Evolutionary conservation across 2,113 vertebrate genomes (phyloP), one percentile per base, ranked within the genome.

Genomic region (Thinocorus orbignyianus): DNA sequence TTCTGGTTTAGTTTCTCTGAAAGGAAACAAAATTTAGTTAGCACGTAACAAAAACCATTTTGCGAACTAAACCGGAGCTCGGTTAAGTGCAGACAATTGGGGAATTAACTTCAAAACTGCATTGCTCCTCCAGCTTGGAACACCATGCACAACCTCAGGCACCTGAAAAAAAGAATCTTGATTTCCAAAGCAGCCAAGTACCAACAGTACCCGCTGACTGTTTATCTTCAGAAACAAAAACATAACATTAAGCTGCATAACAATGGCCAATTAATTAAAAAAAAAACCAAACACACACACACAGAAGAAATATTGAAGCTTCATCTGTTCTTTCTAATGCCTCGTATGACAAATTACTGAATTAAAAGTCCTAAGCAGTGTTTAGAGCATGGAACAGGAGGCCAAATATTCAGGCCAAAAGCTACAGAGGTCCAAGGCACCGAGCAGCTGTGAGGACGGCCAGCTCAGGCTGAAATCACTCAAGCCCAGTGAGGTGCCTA

Each of bases 321-420:
- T 86, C 41, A 39, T 79, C 69, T 72, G n/a, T 52, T 77, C 37
- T 83, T 88, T 86, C 41, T 61, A 89, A 76, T 82, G 52, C 23
- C 57, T 92, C 6, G 1, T n/a, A 65, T 73, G 70, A 93, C 66
- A 95, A 78, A 89, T 81, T 84, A 77, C 35, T 89, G 86, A 84
- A 88, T 94, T 74, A 78, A 30, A 84, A 79, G 44, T 89, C 18
- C 44, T 41, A 74, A 88, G 1, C 28, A 76, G 55, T 86, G 61
- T 83, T 93, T 81, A 89, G 61, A 84, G 23, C 52, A 66, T 46
- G 37, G 57, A 79, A 81, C 2, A 33, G 64, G 69, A 86, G 69
- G 52, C 86, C 82, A 96, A 72, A 81, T 87, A 91, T 35, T 85
- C 78, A 80, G 66, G 87, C 78, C 93, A 97, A 95, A 90, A 95